phyloP scores from a whole-genome alignment of 2,113 vertebrate species.

The Diphyllodes magnificus region DNA sequence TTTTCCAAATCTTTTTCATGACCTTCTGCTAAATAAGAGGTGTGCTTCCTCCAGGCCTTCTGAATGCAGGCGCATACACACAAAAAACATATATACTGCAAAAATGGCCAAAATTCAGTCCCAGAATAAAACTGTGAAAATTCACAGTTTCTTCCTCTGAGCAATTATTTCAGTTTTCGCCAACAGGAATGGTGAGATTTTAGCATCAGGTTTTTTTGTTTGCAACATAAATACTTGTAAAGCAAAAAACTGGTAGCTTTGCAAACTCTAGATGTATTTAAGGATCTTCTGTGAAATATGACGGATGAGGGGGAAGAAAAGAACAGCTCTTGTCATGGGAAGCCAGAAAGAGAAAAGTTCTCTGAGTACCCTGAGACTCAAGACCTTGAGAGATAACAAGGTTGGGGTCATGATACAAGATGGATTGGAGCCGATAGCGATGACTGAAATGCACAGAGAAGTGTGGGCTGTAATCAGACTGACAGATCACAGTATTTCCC shows the following conservation, averaged over 20 bases:
- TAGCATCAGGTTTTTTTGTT: slow-evolving; percentile 66
- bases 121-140: slow-evolving; percentile 65
- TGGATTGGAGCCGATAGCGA: neutral
- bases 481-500: slow-evolving; percentile 8
- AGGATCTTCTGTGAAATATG: slow-evolving; percentile 56
- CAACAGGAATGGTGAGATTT: slow-evolving; percentile 64
- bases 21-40: neutral
- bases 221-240: slow-evolving; percentile 52
- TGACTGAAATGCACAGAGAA: neutral
- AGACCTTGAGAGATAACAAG: slow-evolving; percentile 1
- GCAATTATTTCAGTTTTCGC: slow-evolving; percentile 62
- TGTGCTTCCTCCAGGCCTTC: slow-evolving; percentile 23
- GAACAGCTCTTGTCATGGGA: slow-evolving; percentile 20
- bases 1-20: neutral
- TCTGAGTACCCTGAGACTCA: neutral
- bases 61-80: neutral
- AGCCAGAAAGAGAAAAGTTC: slow-evolving; percentile 34
- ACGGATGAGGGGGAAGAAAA: slow-evolving; percentile 57
- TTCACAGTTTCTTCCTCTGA: slow-evolving; percentile 64
- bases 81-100: slow-evolving; percentile 21
- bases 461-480: slow-evolving; percentile 25
- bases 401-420: neutral
- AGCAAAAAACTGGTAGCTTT: slow-evolving; percentile 48
- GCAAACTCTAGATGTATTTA: slow-evolving; percentile 54
- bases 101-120: slow-evolving; percentile 63